Conservation (phyloP, 2,113 vertebrate genomes). For the Cnemophilus loriae region DNA sequence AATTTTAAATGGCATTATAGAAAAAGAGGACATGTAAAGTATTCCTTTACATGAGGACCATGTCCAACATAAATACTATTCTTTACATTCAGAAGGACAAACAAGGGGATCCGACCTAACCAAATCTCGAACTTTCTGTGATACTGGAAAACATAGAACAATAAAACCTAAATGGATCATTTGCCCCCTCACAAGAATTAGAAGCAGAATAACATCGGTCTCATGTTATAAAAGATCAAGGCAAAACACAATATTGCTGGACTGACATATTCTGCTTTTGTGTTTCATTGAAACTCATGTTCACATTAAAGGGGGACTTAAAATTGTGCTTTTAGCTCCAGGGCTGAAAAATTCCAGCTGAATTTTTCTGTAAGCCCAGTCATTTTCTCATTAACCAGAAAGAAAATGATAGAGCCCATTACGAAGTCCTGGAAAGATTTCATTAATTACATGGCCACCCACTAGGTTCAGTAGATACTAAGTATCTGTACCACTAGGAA, state of each 20-base stretch:
- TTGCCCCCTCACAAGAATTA: neutral
- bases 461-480: neutral
- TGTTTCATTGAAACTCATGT: neutral
- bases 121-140: neutral
- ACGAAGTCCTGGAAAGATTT: neutral
- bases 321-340: neutral
- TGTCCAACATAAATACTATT: neutral
- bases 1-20: neutral
- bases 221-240: neutral
- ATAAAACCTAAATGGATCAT: neutral
- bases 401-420: neutral
- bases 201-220: neutral
- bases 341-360: neutral
- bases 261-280: neutral
- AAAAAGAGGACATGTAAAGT: neutral
- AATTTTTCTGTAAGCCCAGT: neutral
- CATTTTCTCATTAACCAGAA: slow-evolving; percentile 15
- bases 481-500: neutral
- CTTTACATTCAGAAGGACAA: neutral
- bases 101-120: neutral
- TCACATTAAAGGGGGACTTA: neutral
- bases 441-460: neutral
- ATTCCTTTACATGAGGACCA: neutral
- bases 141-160: neutral
- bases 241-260: neutral